Evolutionary conservation across 2,113 vertebrate genomes (phyloP).

Genomic region (Tauraco erythrolophus): DNA sequence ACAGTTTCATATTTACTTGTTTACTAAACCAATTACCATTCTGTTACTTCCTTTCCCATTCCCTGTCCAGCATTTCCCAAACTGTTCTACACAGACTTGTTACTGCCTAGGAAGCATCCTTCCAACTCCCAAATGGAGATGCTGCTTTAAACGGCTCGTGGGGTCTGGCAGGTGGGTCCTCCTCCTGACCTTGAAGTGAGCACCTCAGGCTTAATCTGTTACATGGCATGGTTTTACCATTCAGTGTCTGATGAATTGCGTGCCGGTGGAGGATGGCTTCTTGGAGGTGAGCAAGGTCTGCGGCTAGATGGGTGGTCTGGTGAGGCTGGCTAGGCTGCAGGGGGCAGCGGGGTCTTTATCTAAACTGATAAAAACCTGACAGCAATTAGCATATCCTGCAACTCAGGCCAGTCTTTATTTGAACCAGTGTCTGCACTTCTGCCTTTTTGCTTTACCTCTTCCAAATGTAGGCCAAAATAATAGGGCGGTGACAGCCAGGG

Average conservation of each 20-base stretch:
- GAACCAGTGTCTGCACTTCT: neutral
- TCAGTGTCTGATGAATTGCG: rapidly evolving
- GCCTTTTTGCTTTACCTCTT: neutral
- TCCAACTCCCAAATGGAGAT: neutral
- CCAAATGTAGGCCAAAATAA: neutral
- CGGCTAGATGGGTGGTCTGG: conserved; percentile 36
- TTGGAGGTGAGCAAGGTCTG: neutral
- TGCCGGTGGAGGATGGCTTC: rapidly evolving
- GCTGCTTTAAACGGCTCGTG: neutral
- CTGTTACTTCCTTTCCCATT: neutral
- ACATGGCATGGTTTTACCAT: rapidly evolving
- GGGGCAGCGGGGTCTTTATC: conserved; percentile 15
- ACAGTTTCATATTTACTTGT: neutral
- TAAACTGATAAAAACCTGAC: conserved; percentile 35
- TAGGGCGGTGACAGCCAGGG: neutral
- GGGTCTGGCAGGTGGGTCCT: neutral
- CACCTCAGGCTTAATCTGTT: rapidly evolving
- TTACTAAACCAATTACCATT: neutral
- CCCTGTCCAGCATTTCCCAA: neutral
- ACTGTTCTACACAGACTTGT: neutral
- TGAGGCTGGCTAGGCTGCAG: neutral
- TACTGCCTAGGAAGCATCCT: neutral
- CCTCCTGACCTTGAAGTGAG: neutral
- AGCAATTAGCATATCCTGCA: conserved; percentile 5
- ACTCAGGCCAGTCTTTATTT: neutral